Conservation (phyloP, 2,888 invertebrate genomes). For the Strigamia transsilvanica region DNA sequence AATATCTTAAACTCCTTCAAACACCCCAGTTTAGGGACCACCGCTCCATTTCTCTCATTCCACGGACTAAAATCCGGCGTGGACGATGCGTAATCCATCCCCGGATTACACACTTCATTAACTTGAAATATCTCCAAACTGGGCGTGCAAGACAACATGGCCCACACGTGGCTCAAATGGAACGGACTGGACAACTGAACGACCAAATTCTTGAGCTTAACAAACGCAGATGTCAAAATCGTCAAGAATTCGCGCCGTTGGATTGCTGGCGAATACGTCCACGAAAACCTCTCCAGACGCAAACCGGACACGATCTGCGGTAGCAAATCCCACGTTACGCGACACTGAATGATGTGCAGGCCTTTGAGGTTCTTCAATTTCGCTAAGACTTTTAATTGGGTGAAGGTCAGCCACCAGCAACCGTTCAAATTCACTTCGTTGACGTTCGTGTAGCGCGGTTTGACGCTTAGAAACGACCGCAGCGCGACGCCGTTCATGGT, state of each 20-base stretch:
- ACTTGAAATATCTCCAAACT: background rate
- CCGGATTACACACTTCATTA: background rate
- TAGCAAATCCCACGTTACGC: background rate
- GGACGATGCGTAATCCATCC: background rate
- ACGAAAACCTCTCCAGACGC: background rate
- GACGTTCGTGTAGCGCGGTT: background rate
- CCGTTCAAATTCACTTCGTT: background rate
- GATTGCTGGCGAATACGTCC: background rate
- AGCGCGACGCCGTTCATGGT: background rate
- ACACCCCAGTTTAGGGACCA: background rate
- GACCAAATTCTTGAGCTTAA: background rate
- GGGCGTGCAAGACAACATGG: background rate
- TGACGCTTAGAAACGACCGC: background rate
- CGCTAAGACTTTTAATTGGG: background rate
- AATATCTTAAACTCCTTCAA: background rate
- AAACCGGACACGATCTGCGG: background rate
- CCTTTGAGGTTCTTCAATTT: background rate
- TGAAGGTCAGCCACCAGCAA: background rate
- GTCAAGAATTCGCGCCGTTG: background rate
- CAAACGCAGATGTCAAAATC: background rate
- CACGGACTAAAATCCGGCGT: background rate
- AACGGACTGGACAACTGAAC: background rate
- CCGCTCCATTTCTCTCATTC: background rate
- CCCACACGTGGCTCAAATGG: background rate
- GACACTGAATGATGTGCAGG: background rate